Evolutionary conservation across 1,140 invertebrate genomes (phyloP).

Genomic region (Lepidurus apus): DNA sequence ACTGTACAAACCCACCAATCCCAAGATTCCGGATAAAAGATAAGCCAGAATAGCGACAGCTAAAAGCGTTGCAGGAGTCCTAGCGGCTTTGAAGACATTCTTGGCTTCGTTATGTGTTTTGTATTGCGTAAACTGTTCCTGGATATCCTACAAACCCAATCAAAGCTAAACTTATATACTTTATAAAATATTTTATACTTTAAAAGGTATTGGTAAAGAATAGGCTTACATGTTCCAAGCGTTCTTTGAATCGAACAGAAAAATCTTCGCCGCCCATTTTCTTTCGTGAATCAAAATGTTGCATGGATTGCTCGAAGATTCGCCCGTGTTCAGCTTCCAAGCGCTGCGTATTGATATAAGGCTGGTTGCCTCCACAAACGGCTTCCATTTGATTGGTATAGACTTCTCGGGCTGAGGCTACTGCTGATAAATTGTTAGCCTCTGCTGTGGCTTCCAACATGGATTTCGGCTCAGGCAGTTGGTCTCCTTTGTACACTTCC

Average conservation of each 20-base stretch:
- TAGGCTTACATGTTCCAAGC: constrained; percentile 59
- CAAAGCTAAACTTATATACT: constrained; percentile 36
- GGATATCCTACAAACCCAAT: constrained; percentile 62
- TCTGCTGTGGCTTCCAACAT: constrained; percentile 98
- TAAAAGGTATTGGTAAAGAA: not conserved
- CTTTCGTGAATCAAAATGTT: constrained; percentile 70
- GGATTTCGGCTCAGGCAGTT: constrained; percentile 96
- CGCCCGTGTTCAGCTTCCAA: constrained; percentile 76
- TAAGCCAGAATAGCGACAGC: constrained; percentile 80
- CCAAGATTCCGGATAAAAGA: constrained; percentile 76
- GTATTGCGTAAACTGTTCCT: constrained; percentile 76
- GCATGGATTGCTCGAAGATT: constrained; percentile 67
- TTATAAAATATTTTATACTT: constrained; percentile 36
- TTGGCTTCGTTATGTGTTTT: constrained; percentile 91
- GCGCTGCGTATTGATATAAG: constrained; percentile 75
- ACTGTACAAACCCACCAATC: constrained; percentile 78
- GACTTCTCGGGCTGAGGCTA: constrained; percentile 85
- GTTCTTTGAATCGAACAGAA: constrained; percentile 70
- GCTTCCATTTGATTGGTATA: constrained; percentile 91
- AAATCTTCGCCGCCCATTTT: constrained; percentile 97
- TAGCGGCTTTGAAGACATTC: constrained; percentile 92
- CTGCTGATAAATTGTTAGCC: constrained; percentile 93
- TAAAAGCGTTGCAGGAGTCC: constrained; percentile 91
- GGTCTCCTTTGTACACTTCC: constrained; percentile 92
- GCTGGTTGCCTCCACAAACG: constrained; percentile 80